Evolutionary conservation across 37 sponge, comb jelly and placozoan genomes (phyloP).

Genomic region (Trichoplax adhaerens): DNA sequence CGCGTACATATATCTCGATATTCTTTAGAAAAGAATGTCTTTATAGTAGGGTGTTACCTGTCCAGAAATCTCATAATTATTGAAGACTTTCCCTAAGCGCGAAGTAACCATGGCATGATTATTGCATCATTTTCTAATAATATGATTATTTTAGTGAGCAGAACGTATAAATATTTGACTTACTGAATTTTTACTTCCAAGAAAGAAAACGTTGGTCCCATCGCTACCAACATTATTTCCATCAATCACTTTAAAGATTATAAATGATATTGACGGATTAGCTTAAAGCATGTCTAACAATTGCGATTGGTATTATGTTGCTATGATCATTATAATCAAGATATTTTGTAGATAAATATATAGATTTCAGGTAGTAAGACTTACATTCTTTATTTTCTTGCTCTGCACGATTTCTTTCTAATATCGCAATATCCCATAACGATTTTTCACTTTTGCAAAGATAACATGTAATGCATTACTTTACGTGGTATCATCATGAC

Average conservation of each 20-base stretch:
- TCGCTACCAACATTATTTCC: background rate
- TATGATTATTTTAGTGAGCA: background rate
- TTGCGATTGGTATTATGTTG: too few species aligned
- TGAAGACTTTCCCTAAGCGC: slow-evolving; percentile 65
- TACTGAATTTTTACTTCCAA: slow-evolving; percentile 43
- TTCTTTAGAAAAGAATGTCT: too few species aligned
- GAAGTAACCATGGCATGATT: background rate
- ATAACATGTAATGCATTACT: too few species aligned
- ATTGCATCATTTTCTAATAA: background rate
- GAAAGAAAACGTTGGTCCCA: slow-evolving; percentile 28
- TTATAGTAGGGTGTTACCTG: slow-evolving; percentile 14
- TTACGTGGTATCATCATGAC: too few species aligned
- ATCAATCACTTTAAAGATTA: background rate
- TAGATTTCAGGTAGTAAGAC: background rate
- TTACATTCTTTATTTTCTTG: slow-evolving; percentile 19
- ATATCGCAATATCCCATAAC: slow-evolving; percentile 27
- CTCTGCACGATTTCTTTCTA: slow-evolving; percentile 17
- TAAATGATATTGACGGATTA: too few species aligned
- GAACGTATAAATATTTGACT: background rate
- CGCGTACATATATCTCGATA: background rate
- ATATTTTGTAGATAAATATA: too few species aligned
- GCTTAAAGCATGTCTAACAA: too few species aligned
- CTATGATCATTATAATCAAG: too few species aligned
- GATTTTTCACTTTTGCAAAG: too few species aligned
- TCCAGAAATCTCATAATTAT: slow-evolving; percentile 77